Conservation (phyloP, 1,140 invertebrate genomes). For the Leguminivora glycinivorella region DNA sequence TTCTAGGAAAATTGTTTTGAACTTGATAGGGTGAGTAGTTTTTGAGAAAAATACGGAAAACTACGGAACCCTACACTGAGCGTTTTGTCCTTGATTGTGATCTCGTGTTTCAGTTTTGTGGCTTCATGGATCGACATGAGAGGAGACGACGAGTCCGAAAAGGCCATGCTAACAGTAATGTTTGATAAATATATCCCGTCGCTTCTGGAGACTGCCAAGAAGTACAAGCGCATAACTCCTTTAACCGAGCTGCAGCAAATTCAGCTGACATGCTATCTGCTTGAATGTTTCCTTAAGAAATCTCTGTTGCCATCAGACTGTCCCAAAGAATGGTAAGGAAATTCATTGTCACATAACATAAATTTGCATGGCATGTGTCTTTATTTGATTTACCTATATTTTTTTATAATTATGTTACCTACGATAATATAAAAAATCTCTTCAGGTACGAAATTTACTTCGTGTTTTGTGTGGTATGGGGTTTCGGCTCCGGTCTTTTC, state of each 20-base stretch:
- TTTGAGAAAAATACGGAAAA: too few relatives aligned
- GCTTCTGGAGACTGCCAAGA: slow-evolving; percentile 88
- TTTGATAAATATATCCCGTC: slow-evolving; percentile 98
- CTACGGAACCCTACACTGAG: too few relatives aligned
- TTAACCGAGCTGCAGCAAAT: slow-evolving; percentile 95
- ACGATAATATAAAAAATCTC: slow-evolving; percentile 24
- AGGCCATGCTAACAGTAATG: slow-evolving; percentile 90
- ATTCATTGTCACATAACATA: too few relatives aligned
- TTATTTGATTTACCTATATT: too few relatives aligned
- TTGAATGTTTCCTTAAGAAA: slow-evolving; percentile 92
- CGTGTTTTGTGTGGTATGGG: slow-evolving; percentile 94
- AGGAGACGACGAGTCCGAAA: slow-evolving; percentile 84
- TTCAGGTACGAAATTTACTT: slow-evolving; percentile 94
- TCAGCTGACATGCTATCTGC: slow-evolving; percentile 92
- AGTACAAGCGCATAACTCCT: slow-evolving; percentile 95
- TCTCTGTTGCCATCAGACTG: slow-evolving; percentile 90
- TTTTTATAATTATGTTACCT: too few relatives aligned
- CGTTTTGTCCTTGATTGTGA: too few relatives aligned
- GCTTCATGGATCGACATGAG: slow-evolving; percentile 95
- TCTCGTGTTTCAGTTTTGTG: slow-evolving; percentile 82
- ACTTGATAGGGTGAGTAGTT: too few relatives aligned
- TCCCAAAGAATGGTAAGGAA: slow-evolving; percentile 89
- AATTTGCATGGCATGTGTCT: too few relatives aligned
- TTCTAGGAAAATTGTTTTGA: too few relatives aligned
- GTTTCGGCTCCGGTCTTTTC: slow-evolving; percentile 94